Base-by-base conservation (phyloP, 2,113 vertebrate species). In the Ancistrus triradiatus region DNA sequence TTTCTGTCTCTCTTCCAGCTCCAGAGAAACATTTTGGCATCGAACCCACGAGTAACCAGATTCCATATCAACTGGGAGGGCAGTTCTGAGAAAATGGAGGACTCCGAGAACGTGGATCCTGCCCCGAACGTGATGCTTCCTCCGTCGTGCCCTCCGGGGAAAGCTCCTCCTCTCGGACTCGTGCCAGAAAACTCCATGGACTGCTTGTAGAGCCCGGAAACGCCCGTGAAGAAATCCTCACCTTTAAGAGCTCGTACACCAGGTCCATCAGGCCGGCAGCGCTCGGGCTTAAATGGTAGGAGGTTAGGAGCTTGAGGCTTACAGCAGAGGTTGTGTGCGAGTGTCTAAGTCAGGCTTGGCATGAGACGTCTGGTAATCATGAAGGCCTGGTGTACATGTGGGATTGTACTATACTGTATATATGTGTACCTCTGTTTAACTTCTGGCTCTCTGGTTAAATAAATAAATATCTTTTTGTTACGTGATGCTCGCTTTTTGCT, bases 51-150 rank as follows among this genome's bases (percentile, higher is more conserved):
- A 1, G 93, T 95, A 22, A 95, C 93, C 38, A 85, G 93, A 42
- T 95, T 95, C 75, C 93, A 94, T 59, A 95, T 95, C 85, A 94
- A 95, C 78, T 95, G 93, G 93, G 93, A 95, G 48, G 89, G 85
- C 67, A 83, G 80, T 17, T 74, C 80, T 6, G 90, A 94, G 70
- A 84, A 86, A 74, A 86, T 91, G 81, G 92, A 94, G 77, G 88
- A 91, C 71, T 81, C 78, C 13, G 93, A 94, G 82, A 94, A 90
- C 58, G 87, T 93, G 50, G 93, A 92, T 74, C 90, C 92, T 0
- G 38, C 83, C 4, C 82, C 86, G 49, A 89, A 87, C 69, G 75
- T 86, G 13, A 82, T 90, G 81, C 82, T 89, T n/a, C 84, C 91
- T 3, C 83, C 92, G 3, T 85, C 80, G 58, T 92, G 88, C 78